Percentiles rank a stretch among this genome's conserved stretches.
Evolutionary conservation across 2,113 vertebrate species (phyloP).

Genomic region (Baryphthengus martii): DNA sequence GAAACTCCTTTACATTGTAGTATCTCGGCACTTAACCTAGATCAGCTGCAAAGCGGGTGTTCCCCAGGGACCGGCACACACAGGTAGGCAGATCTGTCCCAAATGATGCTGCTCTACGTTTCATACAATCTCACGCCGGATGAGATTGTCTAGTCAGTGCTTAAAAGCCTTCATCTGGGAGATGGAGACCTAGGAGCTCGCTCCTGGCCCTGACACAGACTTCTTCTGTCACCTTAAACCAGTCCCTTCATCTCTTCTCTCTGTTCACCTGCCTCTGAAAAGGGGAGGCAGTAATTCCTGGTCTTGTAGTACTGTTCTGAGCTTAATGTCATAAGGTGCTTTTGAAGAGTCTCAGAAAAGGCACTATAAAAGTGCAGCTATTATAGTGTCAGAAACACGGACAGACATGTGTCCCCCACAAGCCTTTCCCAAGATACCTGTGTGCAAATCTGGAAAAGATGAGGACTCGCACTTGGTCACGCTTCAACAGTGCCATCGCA

Average conservation of each 20-base stretch:
- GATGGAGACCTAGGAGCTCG: neutral
- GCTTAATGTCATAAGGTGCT: conserved; percentile 45
- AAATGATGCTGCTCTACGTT: neutral
- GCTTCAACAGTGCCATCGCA: neutral
- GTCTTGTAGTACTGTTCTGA: neutral
- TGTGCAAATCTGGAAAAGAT: neutral
- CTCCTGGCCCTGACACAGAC: neutral
- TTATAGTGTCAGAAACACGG: neutral
- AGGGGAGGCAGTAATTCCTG: neutral
- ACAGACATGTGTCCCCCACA: neutral
- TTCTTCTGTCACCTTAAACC: neutral
- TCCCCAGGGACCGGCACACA: neutral
- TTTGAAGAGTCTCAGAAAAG: conserved; percentile 52
- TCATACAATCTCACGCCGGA: neutral
- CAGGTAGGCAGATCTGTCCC: neutral
- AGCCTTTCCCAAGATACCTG: neutral
- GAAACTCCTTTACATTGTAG: neutral
- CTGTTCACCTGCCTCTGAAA: neutral
- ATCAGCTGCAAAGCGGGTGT: neutral
- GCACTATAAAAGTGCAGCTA: conserved; percentile 43
- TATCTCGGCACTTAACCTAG: neutral
- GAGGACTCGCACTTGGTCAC: neutral
- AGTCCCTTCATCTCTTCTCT: neutral
- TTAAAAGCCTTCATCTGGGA: neutral
- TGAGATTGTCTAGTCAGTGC: neutral